Evolutionary conservation across 2,797 vertebrate species (phyloP), one percentile per base, ranked within the genome.

Genomic region (Yasuhikotakia modesta): DNA sequence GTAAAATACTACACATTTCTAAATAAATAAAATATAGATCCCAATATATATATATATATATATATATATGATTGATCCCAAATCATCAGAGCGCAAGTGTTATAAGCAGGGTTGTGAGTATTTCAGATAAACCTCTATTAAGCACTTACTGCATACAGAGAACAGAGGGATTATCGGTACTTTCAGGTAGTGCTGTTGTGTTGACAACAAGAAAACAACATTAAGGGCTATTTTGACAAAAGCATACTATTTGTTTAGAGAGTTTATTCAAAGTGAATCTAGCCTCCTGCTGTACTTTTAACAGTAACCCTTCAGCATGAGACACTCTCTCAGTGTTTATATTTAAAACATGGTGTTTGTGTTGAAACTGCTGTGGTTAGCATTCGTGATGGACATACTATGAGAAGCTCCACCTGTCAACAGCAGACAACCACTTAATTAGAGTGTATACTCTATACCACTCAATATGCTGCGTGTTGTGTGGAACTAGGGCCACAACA

Each of bases 191-290:
- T 45, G 55, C n/a, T 1, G 5, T 35, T 57, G 19, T 7, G 1
- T 14, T 43, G 8, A 66, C 50, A 67, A 67, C 73, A 75, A 65
- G 61, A 75, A 53, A 75, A 55, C 73, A 66, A 66, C 35, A 75
- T 67, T 75, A 57, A 67, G 50, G 12, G 50, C 63, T 67, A n/a
- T 67, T 57, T 35, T 55, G 63, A 46, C 21, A 57, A 55, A 11
- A 67, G 35, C 60, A 11, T 39, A 35, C 52, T 64, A 73, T 64
- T 45, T 50, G 48, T 67, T 57, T 75, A 39, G 32, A 43, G 50
- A 45, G 63, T 57, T 67, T 75, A 55, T 57, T 30, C 22, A 43
- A 10, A 74, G 16, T 24, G 21, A 17, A 65, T 74, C 60, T 14
- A 65, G 5, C 30, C 61, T 43, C 60, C 60, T 74, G 61, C 72